Base-by-base conservation (phyloP, 2,113 vertebrate species). In the Pygoscelis antarcticus region DNA sequence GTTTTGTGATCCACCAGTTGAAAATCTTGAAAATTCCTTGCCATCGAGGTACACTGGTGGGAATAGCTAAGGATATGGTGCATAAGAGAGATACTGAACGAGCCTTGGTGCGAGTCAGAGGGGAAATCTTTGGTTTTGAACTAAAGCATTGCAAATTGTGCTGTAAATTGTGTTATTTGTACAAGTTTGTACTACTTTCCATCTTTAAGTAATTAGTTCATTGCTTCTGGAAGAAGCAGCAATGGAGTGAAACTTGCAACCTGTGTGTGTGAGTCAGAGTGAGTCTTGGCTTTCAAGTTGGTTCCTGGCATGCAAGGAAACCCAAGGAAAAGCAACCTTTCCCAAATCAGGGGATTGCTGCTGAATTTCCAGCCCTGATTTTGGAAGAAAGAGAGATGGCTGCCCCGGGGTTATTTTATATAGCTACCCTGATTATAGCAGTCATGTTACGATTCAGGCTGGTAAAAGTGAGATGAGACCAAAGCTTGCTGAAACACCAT, bases 121-220 rank as follows among this genome's bases (percentile, higher is more conserved):
- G 21, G 36, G 25, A 92, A 81, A 79, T n/a, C 57, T 16, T 94
- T 13, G 40, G 34, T 13, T 92, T 84, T 84, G 69, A 87, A 26
- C 0, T 1, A 78, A 64, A 78, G 32, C 64, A n/a, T 36, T 89
- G 64, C 29, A 82, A 87, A 82, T 51, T 55, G 55, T 14, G 1
- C 60, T 62, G 49, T 36, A 49, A 92, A 69, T 54, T 70, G 38
- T 84, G 72, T 23, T 80, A 64, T 55, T 72, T 36, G 69, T 78
- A 77, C 83, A 94, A 54, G 91, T 89, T 94, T 78, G 86, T 89
- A 68, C 80, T 87, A 69, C 77, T 94, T 87, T 58, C 89, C 60
- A 46, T 94, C 93, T 68, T n/a, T 2, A 47, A 89, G 87, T 47
- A 38, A 49, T 38, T 0, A 4, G 81, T 66, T 96, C 81, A 69